Evolutionary conservation across 1,140 invertebrate genomes (phyloP).

Genomic region (Telenomus remus): DNA sequence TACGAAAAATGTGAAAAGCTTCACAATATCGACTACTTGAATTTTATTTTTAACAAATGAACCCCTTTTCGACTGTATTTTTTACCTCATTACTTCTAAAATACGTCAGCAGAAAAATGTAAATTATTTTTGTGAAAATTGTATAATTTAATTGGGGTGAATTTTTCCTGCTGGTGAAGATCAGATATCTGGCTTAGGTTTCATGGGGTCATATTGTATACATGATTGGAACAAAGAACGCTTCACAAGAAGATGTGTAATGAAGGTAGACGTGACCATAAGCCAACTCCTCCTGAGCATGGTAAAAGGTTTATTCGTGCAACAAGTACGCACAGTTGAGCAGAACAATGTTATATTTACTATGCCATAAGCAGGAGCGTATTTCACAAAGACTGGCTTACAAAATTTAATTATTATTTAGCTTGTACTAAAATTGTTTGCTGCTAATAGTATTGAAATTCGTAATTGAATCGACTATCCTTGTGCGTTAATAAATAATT

Average conservation of each 20-base stretch:
- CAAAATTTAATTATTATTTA: slow-evolving; percentile 27
- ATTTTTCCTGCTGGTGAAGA: too few relatives aligned
- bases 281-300: slow-evolving; percentile 17
- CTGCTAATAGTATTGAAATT: slow-evolving; percentile 13
- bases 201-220: slow-evolving; percentile 6
- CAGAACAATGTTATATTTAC: slow-evolving; percentile 35
- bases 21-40: neutral
- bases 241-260: slow-evolving; percentile 14
- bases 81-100: too few relatives aligned
- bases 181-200: neutral
- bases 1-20: neutral
- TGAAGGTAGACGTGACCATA: slow-evolving; percentile 45
- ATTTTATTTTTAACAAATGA: neutral
- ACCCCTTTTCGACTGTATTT: neutral
- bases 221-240: neutral
- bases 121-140: too few relatives aligned
- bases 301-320: slow-evolving; percentile 25
- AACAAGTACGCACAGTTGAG: slow-evolving; percentile 37
- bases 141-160: too few relatives aligned
- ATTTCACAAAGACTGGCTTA: slow-evolving; percentile 5
- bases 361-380: slow-evolving; percentile 20
- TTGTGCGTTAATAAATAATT: neutral
- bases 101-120: too few relatives aligned
- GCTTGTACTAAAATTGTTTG: slow-evolving; percentile 31
- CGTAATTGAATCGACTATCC: slow-evolving; percentile 16